Evolutionary conservation across 2,888 invertebrate species (phyloP), one percentile per base, ranked within the genome.

Genomic region (Trichogramma evanescens): DNA sequence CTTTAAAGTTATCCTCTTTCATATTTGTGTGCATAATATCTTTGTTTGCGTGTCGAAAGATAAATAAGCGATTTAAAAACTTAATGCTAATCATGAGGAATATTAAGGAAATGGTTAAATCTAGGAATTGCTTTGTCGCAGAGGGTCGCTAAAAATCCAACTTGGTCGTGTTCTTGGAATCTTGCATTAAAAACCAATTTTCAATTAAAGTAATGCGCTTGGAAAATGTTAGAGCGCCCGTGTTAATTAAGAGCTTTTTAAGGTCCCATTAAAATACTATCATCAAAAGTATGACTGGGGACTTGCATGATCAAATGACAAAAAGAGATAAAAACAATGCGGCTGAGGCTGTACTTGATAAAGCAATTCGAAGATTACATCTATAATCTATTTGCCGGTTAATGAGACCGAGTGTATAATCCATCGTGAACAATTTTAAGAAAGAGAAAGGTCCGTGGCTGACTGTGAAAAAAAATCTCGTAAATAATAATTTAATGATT

Each of bases 381-480:
- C 50, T 46, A 4, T 39, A 45, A 64, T 26, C 43, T 44, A 51
- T 26, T 26, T 26, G 26, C 26, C 54, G 57, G 54, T 44, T 50
- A 42, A 57, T 53, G 54, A 59, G 61, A 55, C 52, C 59, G 57
- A 61, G 55, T 64, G 57, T 59, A 46, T 59, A 57, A 63, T 63
- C 56, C 59, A 64, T 53, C 51, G 7, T 26, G 26, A 26, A 26
- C 26, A 43, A 45, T 26, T 48, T 39, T 13, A 26, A 54, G 26
- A 48, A 50, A 61, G 56, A 68, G 56, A 59, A 65, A 63, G 63
- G 63, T 68, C 26, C 69, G 68, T 68, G 69, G 70, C 69, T 68
- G 71, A 70, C 66, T 69, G 70, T 68, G 65, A 70, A 66, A 67
- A 59, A 62, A 57, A 53, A 26, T 26, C 26, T 26, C 26, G 26